Evolutionary conservation across 2,113 vertebrate species (phyloP), one percentile per base, ranked within the genome.

Genomic region (Archilochus colubris): DNA sequence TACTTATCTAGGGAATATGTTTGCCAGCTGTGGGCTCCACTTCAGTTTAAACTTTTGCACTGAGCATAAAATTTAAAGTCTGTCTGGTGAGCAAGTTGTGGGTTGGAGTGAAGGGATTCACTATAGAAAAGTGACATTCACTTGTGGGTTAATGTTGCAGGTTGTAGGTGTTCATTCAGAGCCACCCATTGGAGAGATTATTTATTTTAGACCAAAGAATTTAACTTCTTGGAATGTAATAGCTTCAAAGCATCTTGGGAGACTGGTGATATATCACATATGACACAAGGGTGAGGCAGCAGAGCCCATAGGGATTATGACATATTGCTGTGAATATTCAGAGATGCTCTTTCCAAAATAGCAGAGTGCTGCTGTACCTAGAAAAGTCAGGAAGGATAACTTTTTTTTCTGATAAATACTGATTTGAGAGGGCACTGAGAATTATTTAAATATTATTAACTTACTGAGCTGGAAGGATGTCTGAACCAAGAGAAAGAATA

Each of bases 281-380:
- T 66, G 80, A 95, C 82, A 73, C 43, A 54, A 85, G 85, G 46
- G 46, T 69, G 82, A 88, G 78, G 92, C 76, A 94, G 36, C 44
- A 82, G 30, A 85, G 69, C 86, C 81, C 62, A 66, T 54, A 79
- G 89, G 78, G 91, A 54, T 94, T 91, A 85, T 76, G 86, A 76
- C 77, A 82, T 95, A 75, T 31, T 87, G 77, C 78, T 87, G 75
- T 69, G 70, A 91, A 87, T 93, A 94, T 89, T 81, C 70, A 91
- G 69, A 89, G n/a, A 81, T 38, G 24, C 27, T 87, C 69, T 86
- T 94, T 82, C 54, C 46, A 73, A 87, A 93, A 75, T 6, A 86
- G 48, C 69, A 88, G 33, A 89, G 61, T 83, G 44, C 27, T 68
- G 7, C 44, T 75, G 16, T 84, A 75, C 70, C 62, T 78, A 54